Evolutionary conservation across 2,888 invertebrate genomes (phyloP).

Genomic region (Conchocele bisecta): DNA sequence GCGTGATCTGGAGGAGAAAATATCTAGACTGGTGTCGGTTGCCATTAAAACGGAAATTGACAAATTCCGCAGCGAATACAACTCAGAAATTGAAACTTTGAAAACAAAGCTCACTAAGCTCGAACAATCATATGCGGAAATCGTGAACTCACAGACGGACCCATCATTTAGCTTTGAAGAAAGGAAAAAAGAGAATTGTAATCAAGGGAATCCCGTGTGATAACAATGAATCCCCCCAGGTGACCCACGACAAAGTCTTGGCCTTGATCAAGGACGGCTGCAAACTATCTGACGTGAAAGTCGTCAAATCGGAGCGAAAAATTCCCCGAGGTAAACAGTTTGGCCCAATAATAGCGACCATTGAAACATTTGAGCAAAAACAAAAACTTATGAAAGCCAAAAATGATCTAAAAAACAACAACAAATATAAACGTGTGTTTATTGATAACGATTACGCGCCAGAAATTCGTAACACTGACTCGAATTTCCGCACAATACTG

Average conservation of each 20-base stretch:
- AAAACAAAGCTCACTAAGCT: not conserved
- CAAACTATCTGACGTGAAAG: not conserved
- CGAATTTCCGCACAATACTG: conserved; percentile 6
- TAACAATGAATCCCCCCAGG: not conserved
- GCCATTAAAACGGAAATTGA: not conserved
- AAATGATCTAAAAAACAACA: not conserved
- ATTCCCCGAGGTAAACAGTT: not conserved
- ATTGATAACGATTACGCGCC: conserved; percentile 9
- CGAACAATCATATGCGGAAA: conserved; percentile 1
- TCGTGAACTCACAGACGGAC: too few relatives aligned
- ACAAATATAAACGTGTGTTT: conserved; percentile 7
- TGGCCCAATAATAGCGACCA: conserved; percentile 1
- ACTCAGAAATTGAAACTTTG: conserved; percentile 2
- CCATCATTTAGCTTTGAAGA: not conserved
- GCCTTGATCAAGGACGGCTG: not conserved
- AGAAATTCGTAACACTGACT: conserved; percentile 6
- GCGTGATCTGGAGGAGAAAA: not conserved
- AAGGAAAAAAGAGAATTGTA: not conserved
- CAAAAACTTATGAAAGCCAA: not conserved
- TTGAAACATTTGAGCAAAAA: conserved; percentile 15
- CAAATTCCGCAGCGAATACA: not conserved
- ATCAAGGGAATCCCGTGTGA: not conserved
- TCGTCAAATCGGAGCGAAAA: not conserved
- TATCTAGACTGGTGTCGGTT: conserved; percentile 1
- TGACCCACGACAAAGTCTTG: not conserved